These are phyloP conservation scores for Siderastrea siderea DNA, from an alignment of 92 coral and sea anemone genomes.

Conservation along the genomic window DNA sequence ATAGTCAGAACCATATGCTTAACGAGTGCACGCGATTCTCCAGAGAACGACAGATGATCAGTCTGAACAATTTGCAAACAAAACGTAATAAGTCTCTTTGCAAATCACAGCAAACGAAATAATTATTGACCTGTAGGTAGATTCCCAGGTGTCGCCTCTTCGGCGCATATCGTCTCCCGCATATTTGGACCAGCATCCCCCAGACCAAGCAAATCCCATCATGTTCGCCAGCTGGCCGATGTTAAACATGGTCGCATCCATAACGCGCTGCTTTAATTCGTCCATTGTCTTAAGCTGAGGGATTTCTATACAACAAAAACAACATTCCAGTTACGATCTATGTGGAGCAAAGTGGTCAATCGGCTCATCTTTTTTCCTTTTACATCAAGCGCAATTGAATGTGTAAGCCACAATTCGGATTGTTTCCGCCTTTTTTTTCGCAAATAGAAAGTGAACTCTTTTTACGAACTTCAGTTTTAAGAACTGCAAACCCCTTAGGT, in stretches of 20 bases:
- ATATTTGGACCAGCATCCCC: conserved; percentile 44
- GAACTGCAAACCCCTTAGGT: not conserved
- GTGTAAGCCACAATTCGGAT: too few species aligned
- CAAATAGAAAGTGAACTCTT: too few species aligned
- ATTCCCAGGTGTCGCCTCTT: conserved; percentile 61
- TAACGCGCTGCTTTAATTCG: conserved; percentile 66
- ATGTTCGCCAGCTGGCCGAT: conserved; percentile 45
- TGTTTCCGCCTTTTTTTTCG: too few species aligned
- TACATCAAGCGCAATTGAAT: too few species aligned
- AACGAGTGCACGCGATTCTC: too few species aligned
- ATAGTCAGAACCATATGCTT: too few species aligned
- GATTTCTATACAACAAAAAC: not conserved
- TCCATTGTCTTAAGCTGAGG: conserved; percentile 40
- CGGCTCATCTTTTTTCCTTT: too few species aligned
- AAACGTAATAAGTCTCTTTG: too few species aligned
- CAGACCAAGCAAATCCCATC: conserved; percentile 75
- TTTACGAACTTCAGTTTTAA: too few species aligned
- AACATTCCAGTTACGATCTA: not conserved
- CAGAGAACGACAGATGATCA: too few species aligned
- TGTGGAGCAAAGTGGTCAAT: not conserved
- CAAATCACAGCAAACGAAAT: not conserved
- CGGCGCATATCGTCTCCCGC: conserved; percentile 68
- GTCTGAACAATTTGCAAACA: too few species aligned
- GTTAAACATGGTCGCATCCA: conserved; percentile 65
- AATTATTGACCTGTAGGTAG: conserved; percentile 16